Conservation (phyloP, 2,113 vertebrate genomes). For the Zingel zingel region DNA sequence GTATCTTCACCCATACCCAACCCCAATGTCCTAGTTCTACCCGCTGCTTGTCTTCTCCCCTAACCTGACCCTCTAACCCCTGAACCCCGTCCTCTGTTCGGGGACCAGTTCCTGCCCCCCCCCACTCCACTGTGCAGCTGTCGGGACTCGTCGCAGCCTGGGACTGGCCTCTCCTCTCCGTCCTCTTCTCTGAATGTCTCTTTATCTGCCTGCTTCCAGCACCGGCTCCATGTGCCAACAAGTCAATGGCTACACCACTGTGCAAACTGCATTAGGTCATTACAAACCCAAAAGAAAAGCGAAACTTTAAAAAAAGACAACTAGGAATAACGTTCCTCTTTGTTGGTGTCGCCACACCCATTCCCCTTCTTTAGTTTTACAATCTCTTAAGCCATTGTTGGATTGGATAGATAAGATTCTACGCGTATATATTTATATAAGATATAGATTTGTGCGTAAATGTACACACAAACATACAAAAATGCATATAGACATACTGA, state of each 20-base stretch:
- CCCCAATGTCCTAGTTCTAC: neutral
- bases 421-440: slow-evolving; percentile 71
- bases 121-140: slow-evolving; percentile 71
- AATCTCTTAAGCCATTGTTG: slow-evolving; percentile 73
- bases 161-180: slow-evolving; percentile 81
- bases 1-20: neutral
- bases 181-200: slow-evolving; percentile 81
- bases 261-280: slow-evolving; percentile 99
- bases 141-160: slow-evolving; percentile 81
- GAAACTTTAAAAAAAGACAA: slow-evolving; percentile 60
- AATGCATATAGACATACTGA: slow-evolving; percentile 81
- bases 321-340: slow-evolving; percentile 82
- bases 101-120: slow-evolving; percentile 59
- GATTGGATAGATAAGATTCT: slow-evolving; percentile 72
- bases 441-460: slow-evolving; percentile 77
- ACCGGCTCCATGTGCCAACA: slow-evolving; percentile 89
- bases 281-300: slow-evolving; percentile 84
- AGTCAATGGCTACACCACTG: slow-evolving; percentile 92
- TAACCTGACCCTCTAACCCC: slow-evolving; percentile 11
- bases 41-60: neutral
- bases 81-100: slow-evolving; percentile 16
- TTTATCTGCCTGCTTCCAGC: slow-evolving; percentile 85
- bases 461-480: slow-evolving; percentile 82
- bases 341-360: slow-evolving; percentile 76
- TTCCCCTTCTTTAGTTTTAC: slow-evolving; percentile 69